phyloP scores from a whole-genome alignment of 2,888 invertebrate genomes.

The Temnothorax unifasciatus region DNA sequence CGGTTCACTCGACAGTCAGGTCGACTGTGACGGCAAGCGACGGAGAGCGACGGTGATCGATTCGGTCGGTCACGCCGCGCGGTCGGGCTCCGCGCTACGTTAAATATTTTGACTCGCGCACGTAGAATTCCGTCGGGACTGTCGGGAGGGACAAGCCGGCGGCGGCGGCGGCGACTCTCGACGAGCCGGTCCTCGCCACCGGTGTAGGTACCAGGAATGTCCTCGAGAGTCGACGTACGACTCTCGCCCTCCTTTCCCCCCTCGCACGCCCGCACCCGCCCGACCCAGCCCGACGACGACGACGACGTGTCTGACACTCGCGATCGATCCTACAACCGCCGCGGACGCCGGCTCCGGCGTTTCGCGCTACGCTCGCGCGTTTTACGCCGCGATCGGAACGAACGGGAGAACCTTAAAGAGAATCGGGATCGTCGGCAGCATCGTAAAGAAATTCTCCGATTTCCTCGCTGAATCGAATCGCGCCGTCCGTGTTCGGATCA shows the following conservation, averaged over 20 bases:
- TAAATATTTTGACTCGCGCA: slow-evolving; percentile 17
- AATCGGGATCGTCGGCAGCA: not conserved
- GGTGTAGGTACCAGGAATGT: slow-evolving; percentile 69
- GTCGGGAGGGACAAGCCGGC: not conserved
- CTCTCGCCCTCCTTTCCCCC: slow-evolving; percentile 61
- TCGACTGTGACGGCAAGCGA: slow-evolving; percentile 15
- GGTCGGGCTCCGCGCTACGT: not conserved
- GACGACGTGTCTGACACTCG: slow-evolving; percentile 81
- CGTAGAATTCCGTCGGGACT: not conserved
- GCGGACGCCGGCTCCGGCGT: slow-evolving; percentile 69
- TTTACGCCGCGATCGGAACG: too few species aligned
- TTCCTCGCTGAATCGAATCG: not conserved
- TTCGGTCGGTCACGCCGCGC: slow-evolving; percentile 15
- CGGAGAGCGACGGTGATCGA: slow-evolving; percentile 17
- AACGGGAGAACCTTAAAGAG: not conserved
- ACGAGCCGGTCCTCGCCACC: slow-evolving; percentile 69
- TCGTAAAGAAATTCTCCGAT: too few species aligned
- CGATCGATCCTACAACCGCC: slow-evolving; percentile 79
- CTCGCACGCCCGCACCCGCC: slow-evolving; percentile 56
- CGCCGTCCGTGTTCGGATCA: not conserved
- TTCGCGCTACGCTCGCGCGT: slow-evolving; percentile 31
- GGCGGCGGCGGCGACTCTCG: slow-evolving; percentile 24
- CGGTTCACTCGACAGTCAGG: slow-evolving; percentile 12
- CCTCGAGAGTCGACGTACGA: slow-evolving; percentile 69
- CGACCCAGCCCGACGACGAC: slow-evolving; percentile 81